Evolutionary conservation across 2,797 vertebrate genomes (phyloP).

Genomic region (Pantherophis alleghaniensis): DNA sequence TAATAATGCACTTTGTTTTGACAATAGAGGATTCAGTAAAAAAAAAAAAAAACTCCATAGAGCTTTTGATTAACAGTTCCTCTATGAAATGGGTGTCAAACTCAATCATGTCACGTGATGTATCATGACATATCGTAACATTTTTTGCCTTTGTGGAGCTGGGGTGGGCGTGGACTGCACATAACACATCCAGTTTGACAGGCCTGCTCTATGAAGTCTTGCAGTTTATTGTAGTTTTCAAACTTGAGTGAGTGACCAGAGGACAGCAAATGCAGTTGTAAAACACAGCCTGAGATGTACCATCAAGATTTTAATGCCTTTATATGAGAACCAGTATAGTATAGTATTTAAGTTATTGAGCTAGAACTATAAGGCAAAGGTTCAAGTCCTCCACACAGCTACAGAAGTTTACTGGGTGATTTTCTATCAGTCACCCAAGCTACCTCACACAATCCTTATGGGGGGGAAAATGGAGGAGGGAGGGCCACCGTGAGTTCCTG

Average conservation of each 20-base stretch:
- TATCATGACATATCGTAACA: no score
- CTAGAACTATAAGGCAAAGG: background rate
- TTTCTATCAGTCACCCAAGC: background rate
- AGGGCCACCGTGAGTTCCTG: background rate
- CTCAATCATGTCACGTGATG: no score
- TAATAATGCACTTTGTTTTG: background rate
- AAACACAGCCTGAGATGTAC: background rate
- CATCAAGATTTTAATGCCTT: background rate
- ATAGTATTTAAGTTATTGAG: background rate
- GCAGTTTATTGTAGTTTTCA: background rate
- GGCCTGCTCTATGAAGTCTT: background rate
- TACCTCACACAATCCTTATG: background rate
- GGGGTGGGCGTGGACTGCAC: no score
- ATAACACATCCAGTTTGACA: no score
- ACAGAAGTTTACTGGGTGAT: background rate
- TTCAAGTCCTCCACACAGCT: background rate
- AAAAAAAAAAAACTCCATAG: background rate
- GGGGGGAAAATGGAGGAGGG: background rate
- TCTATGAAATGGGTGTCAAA: background rate
- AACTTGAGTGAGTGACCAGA: background rate
- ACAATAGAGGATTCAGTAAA: background rate
- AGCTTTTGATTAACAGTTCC: background rate
- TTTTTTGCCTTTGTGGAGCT: no score
- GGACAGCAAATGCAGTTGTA: background rate
- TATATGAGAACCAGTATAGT: background rate